Evolutionary conservation across 2,113 vertebrate species (phyloP), one percentile per base, ranked within the genome.

Genomic region (Mola mola): DNA sequence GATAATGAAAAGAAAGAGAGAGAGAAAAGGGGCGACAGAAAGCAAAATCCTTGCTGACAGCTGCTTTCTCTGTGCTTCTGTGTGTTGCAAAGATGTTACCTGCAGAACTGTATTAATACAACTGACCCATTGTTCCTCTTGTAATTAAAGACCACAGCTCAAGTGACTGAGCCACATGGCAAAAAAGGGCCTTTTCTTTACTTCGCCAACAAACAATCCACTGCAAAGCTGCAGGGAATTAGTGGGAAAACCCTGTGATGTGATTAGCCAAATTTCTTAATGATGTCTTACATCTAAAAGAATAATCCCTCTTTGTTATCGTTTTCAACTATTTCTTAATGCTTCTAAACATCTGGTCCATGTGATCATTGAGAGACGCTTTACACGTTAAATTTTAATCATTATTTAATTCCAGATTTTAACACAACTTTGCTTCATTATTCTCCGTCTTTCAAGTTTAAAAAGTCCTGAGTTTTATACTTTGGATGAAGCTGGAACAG

Each of bases 71-170:
- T 90, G 84, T 75, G 82, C 53, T 72, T 75, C 78, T 81, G 83
- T 69, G 68, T 87, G 90, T 90, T 90, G 92, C 89, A 84, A 90
- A 91, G 90, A 93, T 89, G 78, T 81, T 78, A 87, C 89, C 42
- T 68, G 86, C 87, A 78, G 15, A 68, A 61, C 79, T 85, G 80
- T 87, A 89, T 82, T 77, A 82, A 87, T 64, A 93, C 92, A 94
- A 94, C 92, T 87, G 72, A 73, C 77, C 90, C 85, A 92, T 93
- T 94, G 93, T 94, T 93, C 92, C 90, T 74, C 81, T 72, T 85
- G 83, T 90, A 90, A 92, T 92, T 90, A 91, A 88, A 92, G 72
- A 92, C 84, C 78, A 69, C 90, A 81, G 89, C 89, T 92, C 93
- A 92, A 92, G 89, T 90, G 84, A 10, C 19, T 1, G 13, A 37